phyloP scores from a whole-genome alignment of 1,140 invertebrate genomes.

The Meteorus sp. region DNA sequence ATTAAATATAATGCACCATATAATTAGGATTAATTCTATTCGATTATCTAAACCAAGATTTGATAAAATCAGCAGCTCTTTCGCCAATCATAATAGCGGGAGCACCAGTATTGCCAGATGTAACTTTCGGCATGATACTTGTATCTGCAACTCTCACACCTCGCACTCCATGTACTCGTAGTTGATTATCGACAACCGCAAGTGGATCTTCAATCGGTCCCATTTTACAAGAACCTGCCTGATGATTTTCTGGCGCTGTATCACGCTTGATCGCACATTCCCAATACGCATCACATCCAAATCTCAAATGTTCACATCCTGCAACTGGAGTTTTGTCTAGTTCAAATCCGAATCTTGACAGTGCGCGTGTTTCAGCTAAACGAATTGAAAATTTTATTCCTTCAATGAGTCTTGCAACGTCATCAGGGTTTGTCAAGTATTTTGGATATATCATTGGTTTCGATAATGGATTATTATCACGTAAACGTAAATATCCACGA shows the following conservation, averaged over 20 bases:
- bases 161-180: constrained; percentile 71
- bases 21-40: background rate
- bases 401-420: constrained; percentile 73
- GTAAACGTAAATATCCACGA: constrained; percentile 73
- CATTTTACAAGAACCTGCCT: constrained; percentile 83
- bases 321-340: constrained; percentile 70
- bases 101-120: constrained; percentile 80
- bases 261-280: constrained; percentile 74
- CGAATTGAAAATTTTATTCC: constrained; percentile 73
- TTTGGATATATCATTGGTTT: constrained; percentile 84
- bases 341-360: constrained; percentile 70
- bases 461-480: constrained; percentile 74
- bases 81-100: constrained; percentile 84
- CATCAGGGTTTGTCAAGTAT: constrained; percentile 76
- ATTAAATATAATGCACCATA: background rate
- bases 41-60: constrained; percentile 63
- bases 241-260: constrained; percentile 83
- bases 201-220: constrained; percentile 67
- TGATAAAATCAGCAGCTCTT: constrained; percentile 77
- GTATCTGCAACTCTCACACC: constrained; percentile 76
- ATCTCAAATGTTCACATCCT: constrained; percentile 72
- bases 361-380: constrained; percentile 68
- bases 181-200: constrained; percentile 72
- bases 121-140: constrained; percentile 76
- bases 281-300: constrained; percentile 80